Conservation (phyloP, 2,888 invertebrate genomes). For the Diadegma fenestrale region DNA sequence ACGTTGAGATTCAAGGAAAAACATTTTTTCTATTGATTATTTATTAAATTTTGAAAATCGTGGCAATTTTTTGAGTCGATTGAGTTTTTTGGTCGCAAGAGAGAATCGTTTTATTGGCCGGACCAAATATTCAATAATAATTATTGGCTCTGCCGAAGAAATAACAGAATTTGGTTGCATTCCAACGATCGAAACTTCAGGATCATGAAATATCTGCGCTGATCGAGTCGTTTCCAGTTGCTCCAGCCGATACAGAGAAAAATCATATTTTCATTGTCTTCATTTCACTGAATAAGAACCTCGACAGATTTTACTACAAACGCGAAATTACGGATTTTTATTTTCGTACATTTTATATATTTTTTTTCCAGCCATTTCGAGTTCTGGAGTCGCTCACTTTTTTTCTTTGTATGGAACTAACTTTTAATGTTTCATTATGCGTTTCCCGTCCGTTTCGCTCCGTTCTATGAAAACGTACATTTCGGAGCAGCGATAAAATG, state of each 20-base stretch:
- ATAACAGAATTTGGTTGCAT: too few species aligned
- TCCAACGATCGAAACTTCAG: too few species aligned
- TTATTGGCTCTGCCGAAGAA: too few species aligned
- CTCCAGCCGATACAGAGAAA: not conserved
- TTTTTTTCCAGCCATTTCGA: not conserved
- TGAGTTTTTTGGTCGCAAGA: too few species aligned
- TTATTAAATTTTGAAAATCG: too few species aligned
- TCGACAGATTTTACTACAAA: not conserved
- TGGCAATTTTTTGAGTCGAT: too few species aligned
- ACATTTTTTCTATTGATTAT: too few species aligned
- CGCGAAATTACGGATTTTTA: not conserved
- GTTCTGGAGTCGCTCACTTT: not conserved
- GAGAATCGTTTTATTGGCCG: too few species aligned
- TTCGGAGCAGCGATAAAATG: not conserved
- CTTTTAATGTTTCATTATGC: not conserved
- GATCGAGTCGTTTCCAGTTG: not conserved
- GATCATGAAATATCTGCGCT: too few species aligned
- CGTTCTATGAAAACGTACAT: not conserved
- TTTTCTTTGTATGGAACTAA: not conserved
- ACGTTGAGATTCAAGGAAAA: too few species aligned
- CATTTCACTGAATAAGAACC: not conserved
- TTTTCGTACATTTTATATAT: not conserved
- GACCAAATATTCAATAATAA: too few species aligned
- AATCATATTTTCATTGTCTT: not conserved
- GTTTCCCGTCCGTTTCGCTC: not conserved